Evolutionary conservation across 2,113 vertebrate species (phyloP), one percentile per base, ranked within the genome.

Genomic region (Rhipidura dahli): DNA sequence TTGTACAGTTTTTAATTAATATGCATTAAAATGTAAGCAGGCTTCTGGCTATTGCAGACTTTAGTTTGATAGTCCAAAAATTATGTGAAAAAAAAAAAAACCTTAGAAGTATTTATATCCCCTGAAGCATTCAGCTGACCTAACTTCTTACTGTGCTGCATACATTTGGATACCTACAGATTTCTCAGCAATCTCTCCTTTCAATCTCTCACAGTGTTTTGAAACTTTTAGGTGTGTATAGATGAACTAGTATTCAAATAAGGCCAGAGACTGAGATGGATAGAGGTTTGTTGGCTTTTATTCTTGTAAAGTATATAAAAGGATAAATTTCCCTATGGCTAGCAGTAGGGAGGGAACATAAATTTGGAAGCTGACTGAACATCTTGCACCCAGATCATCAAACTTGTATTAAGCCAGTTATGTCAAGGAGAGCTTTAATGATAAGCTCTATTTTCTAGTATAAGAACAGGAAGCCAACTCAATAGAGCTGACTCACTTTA

Each of bases 1-100:
- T 91, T 96, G 96, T 97, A 96, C 93, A 96, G 91, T 93, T 96
- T 97, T 97, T 96, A 97, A 96, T 90, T 93, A 57, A 82, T 37
- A 93, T 57, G 91, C 93, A 96, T 97, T 97, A 91, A 97, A 93
- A 86, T 88, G 65, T 97, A 98, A 97, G 89, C 83, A 93, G 96
- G 97, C 95, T 97, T 97, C 86, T 94, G 94, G 88, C 81, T 81
- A 85, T 35, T 94, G 91, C 94, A 97, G 94, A 91, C 45, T 81
- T 96, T 80, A 96, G 97, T 97, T 96, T 73, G n/a, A 87, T 93
- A 95, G 84, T 96, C 87, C 77, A 92, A 60, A 95, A 92, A 93
- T 12, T 90, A 68, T 68, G 80, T 92, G 93, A 65, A 81, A 49
- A 94, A 63, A 35, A 69, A n/a, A n/a, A 39, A 15, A 3, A 0